These are phyloP conservation scores for Pseudobourletiella spinata DNA, from an alignment of 1,140 invertebrate species.

Conservation along the genomic window DNA sequence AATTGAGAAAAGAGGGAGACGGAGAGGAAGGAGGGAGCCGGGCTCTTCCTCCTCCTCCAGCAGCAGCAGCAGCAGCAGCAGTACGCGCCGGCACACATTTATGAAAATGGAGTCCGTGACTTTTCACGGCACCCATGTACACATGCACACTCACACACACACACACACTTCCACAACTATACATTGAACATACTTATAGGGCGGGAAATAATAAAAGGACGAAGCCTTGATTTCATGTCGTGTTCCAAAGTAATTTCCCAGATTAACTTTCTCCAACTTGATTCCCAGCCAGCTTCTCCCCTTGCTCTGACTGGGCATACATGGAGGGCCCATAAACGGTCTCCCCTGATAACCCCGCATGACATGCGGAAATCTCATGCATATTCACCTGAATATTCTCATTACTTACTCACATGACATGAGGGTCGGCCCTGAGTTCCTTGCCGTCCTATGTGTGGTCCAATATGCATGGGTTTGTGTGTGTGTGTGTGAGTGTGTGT, in stretches of 20 bases:
- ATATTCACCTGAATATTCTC: conserved; percentile 4
- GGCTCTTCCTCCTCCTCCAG: no score
- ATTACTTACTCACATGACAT: not conserved
- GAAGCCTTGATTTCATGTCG: conserved; percentile 23
- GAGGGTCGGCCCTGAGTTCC: no score
- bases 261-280: conserved; percentile 27
- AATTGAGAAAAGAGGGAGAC: no score
- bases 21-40: no score
- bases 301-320: no score
- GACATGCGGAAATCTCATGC: not conserved
- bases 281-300: no score
- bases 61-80: no score
- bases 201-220: not conserved
- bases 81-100: no score
- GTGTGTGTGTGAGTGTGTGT: not conserved
- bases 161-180: no score
- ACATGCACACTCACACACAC: not conserved
- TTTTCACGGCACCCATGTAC: not conserved
- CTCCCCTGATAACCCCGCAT: not conserved
- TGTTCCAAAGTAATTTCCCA: conserved; percentile 30
- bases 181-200: not conserved
- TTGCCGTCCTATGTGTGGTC: no score
- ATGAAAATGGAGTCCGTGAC: not conserved
- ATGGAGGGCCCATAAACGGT: not conserved
- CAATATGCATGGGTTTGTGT: not conserved